Evolutionary conservation across 1,140 invertebrate genomes (phyloP).

Genomic region (Liolophura sinensis): DNA sequence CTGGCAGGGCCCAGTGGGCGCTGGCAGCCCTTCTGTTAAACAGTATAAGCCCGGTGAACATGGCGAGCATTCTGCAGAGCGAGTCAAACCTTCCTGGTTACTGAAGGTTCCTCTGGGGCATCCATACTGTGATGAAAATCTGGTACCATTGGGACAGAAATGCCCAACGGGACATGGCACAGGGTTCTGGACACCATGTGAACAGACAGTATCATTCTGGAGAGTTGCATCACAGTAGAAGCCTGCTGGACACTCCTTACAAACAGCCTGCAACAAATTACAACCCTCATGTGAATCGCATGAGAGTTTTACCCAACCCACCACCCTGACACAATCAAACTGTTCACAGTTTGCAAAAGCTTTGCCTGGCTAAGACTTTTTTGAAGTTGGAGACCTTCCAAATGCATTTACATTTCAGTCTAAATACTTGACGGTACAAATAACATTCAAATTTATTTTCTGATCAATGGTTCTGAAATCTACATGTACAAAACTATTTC

Average conservation of each 20-base stretch:
- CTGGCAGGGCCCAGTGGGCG: constrained; percentile 29
- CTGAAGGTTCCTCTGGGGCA: constrained; percentile 48
- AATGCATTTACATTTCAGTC: no score
- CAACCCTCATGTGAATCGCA: no score
- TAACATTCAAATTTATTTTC: no score
- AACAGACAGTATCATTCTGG: constrained; percentile 45
- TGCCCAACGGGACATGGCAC: constrained; percentile 38
- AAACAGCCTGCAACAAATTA: constrained; percentile 30
- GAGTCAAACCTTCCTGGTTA: constrained; percentile 26
- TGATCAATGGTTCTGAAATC: no score
- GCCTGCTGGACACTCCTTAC: constrained; percentile 43
- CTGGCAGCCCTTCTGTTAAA: constrained; percentile 24
- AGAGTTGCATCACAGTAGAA: constrained; percentile 52
- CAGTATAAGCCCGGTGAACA: constrained; percentile 38
- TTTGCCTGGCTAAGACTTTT: no score
- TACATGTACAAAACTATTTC: no score
- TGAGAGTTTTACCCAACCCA: no score
- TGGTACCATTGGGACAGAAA: constrained; percentile 46
- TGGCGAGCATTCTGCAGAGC: constrained; percentile 32
- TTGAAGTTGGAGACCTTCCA: no score
- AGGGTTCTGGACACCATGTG: constrained; percentile 51
- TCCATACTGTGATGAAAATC: constrained; percentile 35
- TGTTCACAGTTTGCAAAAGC: no score
- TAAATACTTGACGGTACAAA: no score
- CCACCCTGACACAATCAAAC: no score